phyloP scores from a whole-genome alignment of 2,113 vertebrate genomes.

The Catharus minimus region DNA sequence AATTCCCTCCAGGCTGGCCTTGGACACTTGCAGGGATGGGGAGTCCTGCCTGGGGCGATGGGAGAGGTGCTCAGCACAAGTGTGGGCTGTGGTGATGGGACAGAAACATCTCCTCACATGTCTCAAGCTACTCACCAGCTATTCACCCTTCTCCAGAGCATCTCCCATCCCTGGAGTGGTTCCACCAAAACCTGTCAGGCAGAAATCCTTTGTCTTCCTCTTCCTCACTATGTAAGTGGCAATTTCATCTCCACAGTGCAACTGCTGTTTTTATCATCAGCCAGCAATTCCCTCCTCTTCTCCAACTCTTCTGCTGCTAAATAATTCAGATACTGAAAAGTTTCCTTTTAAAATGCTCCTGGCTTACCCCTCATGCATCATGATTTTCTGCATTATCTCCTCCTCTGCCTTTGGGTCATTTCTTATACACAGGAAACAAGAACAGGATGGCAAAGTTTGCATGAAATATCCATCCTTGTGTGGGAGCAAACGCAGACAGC shows the following conservation, averaged over 20 bases:
- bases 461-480: slow-evolving; percentile 23
- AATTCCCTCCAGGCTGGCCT: not conserved
- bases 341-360: not conserved
- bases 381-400: not conserved
- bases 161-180: not conserved
- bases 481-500: not conserved
- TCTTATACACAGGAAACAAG: slow-evolving; percentile 23
- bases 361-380: not conserved
- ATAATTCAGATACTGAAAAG: not conserved
- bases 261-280: not conserved
- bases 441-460: slow-evolving; percentile 11
- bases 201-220: not conserved
- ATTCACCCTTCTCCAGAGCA: not conserved
- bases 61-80: not conserved
- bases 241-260: not conserved
- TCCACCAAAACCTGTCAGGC: not conserved
- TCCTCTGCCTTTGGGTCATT: not conserved
- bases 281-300: not conserved
- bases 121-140: not conserved
- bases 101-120: not conserved
- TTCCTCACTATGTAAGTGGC: not conserved
- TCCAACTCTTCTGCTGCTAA: not conserved
- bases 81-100: fast-evolving
- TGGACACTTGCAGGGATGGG: not conserved
- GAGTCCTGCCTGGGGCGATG: not conserved